These are phyloP conservation scores for Drosophila tanythrix DNA, from an alignment of 2,888 invertebrate species.

Conservation along the genomic window DNA sequence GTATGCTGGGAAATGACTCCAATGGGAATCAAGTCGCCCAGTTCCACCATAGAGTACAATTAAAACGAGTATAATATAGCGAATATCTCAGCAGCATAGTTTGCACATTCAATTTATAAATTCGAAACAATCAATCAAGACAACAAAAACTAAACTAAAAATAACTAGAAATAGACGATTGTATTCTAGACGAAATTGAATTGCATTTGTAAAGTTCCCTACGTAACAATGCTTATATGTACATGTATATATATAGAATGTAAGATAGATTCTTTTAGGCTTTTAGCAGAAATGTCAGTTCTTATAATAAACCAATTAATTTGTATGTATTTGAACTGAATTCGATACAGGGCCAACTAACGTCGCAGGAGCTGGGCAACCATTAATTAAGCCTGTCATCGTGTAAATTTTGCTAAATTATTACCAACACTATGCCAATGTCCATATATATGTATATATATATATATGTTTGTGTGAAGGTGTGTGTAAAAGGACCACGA, in stretches of 20 bases:
- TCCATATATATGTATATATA: no score
- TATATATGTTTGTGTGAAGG: background rate
- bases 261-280: background rate
- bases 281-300: conserved; percentile 7
- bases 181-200: background rate
- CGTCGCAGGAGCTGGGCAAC: conserved; percentile 23
- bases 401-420: conserved; percentile 74
- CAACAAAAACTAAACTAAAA: background rate
- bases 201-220: background rate
- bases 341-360: conserved; percentile 1
- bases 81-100: conserved; percentile 24
- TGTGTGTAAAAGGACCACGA: conserved; percentile 11
- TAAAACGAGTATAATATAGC: conserved; percentile 34
- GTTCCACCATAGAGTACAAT: conserved; percentile 39
- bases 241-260: background rate
- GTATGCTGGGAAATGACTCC: conserved; percentile 33
- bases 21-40: conserved; percentile 2
- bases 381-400: conserved; percentile 76
- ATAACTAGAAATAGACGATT: background rate
- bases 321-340: conserved; percentile 39
- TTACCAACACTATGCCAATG: conserved; percentile 54
- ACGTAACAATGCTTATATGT: background rate
- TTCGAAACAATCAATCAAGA: conserved; percentile 39
- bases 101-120: conserved; percentile 38
- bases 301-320: conserved; percentile 48